phyloP scores from a whole-genome alignment of 2,888 invertebrate genomes.

The Isotomurus palustris region DNA sequence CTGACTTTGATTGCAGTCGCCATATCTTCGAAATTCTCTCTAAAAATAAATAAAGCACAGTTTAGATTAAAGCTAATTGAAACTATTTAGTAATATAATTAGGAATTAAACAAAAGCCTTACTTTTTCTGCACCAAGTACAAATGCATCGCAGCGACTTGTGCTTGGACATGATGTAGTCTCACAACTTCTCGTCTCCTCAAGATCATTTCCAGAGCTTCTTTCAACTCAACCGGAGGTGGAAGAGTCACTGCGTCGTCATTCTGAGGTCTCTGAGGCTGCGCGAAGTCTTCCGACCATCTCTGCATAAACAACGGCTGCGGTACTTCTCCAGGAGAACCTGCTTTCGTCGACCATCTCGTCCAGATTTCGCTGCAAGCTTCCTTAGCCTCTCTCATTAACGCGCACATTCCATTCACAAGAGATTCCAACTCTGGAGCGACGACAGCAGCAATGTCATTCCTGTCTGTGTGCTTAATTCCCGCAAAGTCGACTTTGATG shows the following conservation, averaged over 20 bases:
- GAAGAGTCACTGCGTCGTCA: no score
- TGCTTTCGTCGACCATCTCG: constrained; percentile 29
- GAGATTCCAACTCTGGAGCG: constrained; percentile 64
- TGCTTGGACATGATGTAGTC: constrained; percentile 57
- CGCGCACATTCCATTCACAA: constrained; percentile 58
- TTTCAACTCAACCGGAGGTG: constrained; percentile 34
- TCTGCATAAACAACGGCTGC: no score
- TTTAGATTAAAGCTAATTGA: neutral
- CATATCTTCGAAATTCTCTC: constrained; percentile 61
- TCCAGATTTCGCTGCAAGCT: constrained; percentile 43
- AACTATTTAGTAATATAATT: neutral
- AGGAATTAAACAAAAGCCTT: constrained; percentile 46
- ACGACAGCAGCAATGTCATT: constrained; percentile 62
- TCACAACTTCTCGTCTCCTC: constrained; percentile 57
- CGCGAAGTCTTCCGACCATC: no score
- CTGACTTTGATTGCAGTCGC: constrained; percentile 58
- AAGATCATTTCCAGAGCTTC: constrained; percentile 50
- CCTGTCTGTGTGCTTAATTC: constrained; percentile 58
- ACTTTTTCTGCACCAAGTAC: constrained; percentile 58
- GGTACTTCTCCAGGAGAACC: no score
- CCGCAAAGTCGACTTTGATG: constrained; percentile 58
- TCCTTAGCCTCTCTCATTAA: constrained; percentile 56
- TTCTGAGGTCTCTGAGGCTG: constrained; percentile 1
- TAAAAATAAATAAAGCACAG: constrained; percentile 46
- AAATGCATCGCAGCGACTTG: constrained; percentile 56